These are phyloP conservation scores for Tetragnatha montana DNA, from an alignment of 2,888 invertebrate species.

Conservation along the genomic window DNA sequence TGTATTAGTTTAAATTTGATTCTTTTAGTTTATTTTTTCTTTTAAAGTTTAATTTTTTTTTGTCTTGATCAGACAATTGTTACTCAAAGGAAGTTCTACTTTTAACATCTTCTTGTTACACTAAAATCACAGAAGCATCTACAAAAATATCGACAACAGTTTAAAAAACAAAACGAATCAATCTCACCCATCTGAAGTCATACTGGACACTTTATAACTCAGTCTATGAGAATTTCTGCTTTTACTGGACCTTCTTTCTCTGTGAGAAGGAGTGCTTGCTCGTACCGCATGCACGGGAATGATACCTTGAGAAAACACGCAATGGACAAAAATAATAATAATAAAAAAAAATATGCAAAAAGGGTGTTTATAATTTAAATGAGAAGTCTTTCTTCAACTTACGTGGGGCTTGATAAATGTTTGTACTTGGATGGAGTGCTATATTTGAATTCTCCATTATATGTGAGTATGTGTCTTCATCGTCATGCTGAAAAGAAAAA, in stretches of 20 bases:
- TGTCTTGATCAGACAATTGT: no score
- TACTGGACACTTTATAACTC: slow-evolving; percentile 66
- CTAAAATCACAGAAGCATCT: no score
- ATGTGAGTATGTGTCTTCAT: slow-evolving; percentile 70
- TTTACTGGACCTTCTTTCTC: slow-evolving; percentile 68
- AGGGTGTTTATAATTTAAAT: background rate
- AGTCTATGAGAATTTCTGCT: slow-evolving; percentile 67
- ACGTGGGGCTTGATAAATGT: slow-evolving; percentile 71
- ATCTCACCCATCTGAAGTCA: slow-evolving; percentile 64
- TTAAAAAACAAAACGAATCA: background rate
- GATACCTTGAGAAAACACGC: slow-evolving; percentile 35
- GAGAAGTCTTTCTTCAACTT: slow-evolving; percentile 24
- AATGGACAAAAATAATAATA: background rate
- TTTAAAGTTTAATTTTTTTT: no score
- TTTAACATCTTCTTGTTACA: no score
- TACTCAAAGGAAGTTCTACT: no score
- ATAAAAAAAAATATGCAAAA: background rate
- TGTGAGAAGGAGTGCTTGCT: slow-evolving; percentile 58
- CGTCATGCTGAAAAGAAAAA: slow-evolving; percentile 48
- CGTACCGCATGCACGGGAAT: slow-evolving; percentile 66
- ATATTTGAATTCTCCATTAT: slow-evolving; percentile 70
- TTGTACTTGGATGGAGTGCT: slow-evolving; percentile 63
- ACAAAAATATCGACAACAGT: background rate
- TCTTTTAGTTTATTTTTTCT: no score
- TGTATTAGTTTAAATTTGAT: no score